Conservation (phyloP, 1,140 invertebrate genomes). For the Nautilus pompilius region DNA sequence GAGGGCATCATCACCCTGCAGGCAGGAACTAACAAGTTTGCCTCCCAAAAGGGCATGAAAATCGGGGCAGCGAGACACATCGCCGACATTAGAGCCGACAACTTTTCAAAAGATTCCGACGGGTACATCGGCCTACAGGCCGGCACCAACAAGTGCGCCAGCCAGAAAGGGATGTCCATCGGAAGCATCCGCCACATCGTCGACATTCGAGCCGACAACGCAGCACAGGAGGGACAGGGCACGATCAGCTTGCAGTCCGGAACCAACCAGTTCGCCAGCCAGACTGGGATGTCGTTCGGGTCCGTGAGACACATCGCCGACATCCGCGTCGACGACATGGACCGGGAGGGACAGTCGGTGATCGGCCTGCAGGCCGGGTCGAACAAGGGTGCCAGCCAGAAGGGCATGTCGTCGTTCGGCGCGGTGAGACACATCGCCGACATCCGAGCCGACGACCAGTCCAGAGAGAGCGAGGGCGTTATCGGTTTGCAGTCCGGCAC, state of each 20-base stretch:
- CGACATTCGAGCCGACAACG: slow-evolving; percentile 43
- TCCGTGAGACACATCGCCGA: slow-evolving; percentile 82
- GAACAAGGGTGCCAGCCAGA: slow-evolving; percentile 68
- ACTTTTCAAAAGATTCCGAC: slow-evolving; percentile 62
- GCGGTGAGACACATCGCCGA: slow-evolving; percentile 37
- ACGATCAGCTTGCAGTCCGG: slow-evolving; percentile 89
- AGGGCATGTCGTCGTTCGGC: slow-evolving; percentile 64
- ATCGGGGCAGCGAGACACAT: slow-evolving; percentile 48
- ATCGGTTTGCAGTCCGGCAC: slow-evolving; percentile 67
- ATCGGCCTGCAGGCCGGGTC: slow-evolving; percentile 92
- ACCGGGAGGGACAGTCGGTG: slow-evolving; percentile 78
- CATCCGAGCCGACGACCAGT: slow-evolving; percentile 26
- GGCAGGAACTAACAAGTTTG: slow-evolving; percentile 72
- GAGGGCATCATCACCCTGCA: slow-evolving; percentile 83
- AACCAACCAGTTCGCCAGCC: slow-evolving; percentile 72
- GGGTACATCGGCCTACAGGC: slow-evolving; percentile 89
- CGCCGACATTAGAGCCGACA: slow-evolving; percentile 48
- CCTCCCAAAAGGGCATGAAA: slow-evolving; percentile 48
- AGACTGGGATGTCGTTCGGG: slow-evolving; percentile 65
- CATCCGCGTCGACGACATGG: slow-evolving; percentile 48
- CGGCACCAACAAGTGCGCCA: slow-evolving; percentile 88
- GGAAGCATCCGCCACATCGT: slow-evolving; percentile 88
- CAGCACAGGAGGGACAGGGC: slow-evolving; percentile 63
- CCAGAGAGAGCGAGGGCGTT: slow-evolving; percentile 68
- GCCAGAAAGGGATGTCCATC: slow-evolving; percentile 89